Conservation (phyloP, 2,113 vertebrate genomes). For the Daboia siamensis region DNA sequence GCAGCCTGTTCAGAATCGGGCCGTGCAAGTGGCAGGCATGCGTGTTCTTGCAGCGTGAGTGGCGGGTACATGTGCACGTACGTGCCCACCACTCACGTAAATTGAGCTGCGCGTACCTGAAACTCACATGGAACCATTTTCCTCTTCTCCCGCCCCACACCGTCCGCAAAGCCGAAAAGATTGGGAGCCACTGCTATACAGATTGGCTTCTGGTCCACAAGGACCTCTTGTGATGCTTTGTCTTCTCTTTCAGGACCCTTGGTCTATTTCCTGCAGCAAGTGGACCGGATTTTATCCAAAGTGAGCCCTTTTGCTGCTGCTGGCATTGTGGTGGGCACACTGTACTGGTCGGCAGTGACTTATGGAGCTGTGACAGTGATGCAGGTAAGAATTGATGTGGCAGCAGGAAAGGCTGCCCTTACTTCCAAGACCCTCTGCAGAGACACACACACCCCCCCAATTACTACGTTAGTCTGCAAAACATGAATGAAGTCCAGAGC, state of each 20-base stretch:
- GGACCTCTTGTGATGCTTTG: background rate
- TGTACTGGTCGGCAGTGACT: slow-evolving; percentile 77
- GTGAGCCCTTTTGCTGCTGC: slow-evolving; percentile 72
- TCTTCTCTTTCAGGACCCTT: slow-evolving; percentile 61
- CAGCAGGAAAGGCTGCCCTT: background rate
- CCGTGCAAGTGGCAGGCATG: too few species aligned
- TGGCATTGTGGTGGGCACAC: slow-evolving; percentile 70
- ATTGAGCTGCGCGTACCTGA: too few species aligned
- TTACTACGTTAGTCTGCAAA: background rate
- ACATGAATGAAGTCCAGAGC: background rate
- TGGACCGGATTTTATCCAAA: slow-evolving; percentile 69
- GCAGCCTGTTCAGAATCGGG: too few species aligned
- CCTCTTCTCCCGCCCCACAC: too few species aligned
- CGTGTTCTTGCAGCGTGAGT: too few species aligned
- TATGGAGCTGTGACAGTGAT: slow-evolving; percentile 79
- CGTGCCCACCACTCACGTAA: too few species aligned
- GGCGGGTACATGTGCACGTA: too few species aligned
- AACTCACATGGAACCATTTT: too few species aligned
- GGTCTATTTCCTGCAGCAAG: slow-evolving; percentile 74
- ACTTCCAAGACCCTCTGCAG: background rate
- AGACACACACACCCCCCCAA: background rate
- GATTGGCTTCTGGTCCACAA: too few species aligned
- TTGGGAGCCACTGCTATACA: background rate
- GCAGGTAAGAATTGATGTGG: slow-evolving; percentile 63
- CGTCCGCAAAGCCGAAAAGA: too few species aligned